These are phyloP conservation scores for Poeciliopsis paucimaculata DNA, from an alignment of 2,797 vertebrate genomes.

Conservation along the genomic window DNA sequence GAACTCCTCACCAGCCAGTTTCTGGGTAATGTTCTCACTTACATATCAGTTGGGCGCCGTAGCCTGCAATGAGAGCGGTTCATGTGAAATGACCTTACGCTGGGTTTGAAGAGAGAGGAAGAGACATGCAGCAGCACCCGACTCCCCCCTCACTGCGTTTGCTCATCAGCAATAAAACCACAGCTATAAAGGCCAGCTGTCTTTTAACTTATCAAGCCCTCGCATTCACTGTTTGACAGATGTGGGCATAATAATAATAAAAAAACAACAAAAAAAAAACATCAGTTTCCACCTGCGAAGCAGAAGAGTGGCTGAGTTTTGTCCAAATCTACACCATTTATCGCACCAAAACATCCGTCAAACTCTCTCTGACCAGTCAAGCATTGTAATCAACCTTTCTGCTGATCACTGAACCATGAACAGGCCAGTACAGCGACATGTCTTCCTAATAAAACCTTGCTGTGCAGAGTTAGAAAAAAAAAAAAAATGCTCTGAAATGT, in stretches of 20 bases:
- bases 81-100: conserved; percentile 35
- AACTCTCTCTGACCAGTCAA: conserved; percentile 6
- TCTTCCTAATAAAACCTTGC: background rate
- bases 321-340: conserved; percentile 17
- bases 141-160: conserved; percentile 6
- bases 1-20: conserved; percentile 9
- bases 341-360: conserved; percentile 12
- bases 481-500: background rate
- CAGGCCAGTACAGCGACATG: background rate
- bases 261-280: background rate
- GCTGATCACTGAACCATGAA: background rate
- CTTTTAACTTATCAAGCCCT: conserved; percentile 20
- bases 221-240: background rate
- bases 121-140: conserved; percentile 49
- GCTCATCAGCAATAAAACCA: conserved; percentile 25
- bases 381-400: conserved; percentile 12
- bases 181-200: conserved; percentile 19
- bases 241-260: conserved; percentile 11
- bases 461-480: background rate
- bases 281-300: conserved; percentile 9
- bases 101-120: conserved; percentile 58
- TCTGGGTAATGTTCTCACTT: conserved; percentile 62
- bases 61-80: conserved; percentile 46
- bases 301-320: conserved; percentile 16
- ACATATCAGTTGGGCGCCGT: conserved; percentile 47